phyloP scores from a whole-genome alignment of 2,888 invertebrate species.

The Dynastes tityus region DNA sequence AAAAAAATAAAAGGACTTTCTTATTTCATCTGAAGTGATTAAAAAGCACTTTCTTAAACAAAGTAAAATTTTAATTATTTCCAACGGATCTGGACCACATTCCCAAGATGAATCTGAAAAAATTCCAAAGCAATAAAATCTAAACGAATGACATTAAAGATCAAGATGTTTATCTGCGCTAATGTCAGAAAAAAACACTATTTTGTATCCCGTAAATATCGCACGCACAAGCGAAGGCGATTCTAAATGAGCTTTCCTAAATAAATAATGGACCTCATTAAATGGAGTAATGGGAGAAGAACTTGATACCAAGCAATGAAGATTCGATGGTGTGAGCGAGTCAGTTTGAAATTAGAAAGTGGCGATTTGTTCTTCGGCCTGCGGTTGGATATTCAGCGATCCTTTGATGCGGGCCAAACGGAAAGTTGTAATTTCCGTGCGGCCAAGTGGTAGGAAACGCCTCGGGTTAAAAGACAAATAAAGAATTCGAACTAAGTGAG shows the following conservation, averaged over 20 bases:
- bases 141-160: too few relatives aligned
- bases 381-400: conserved; percentile 32
- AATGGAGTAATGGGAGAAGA: conserved; percentile 8
- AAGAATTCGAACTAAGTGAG: conserved; percentile 28
- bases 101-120: too few relatives aligned
- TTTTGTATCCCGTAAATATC: background rate
- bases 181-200: background rate
- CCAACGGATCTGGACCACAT: too few relatives aligned
- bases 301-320: background rate
- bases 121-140: too few relatives aligned
- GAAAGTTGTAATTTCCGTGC: conserved; percentile 47
- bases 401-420: conserved; percentile 43
- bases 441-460: conserved; percentile 40
- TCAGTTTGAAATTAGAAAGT: conserved; percentile 37
- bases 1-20: background rate
- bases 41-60: too few relatives aligned
- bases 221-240: background rate
- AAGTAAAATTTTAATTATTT: too few relatives aligned
- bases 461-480: conserved; percentile 42
- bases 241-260: conserved; percentile 31
- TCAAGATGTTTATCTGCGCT: background rate
- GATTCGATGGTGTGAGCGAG: background rate
- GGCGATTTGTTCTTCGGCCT: conserved; percentile 35
- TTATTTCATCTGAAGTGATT: background rate
- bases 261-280: conserved; percentile 32